A percentile compares a stretch with the other conserved stretches of the same genome.
Evolutionary conservation across 2,113 vertebrate species (phyloP).

Genomic region (Phalacrocorax pelagicus): DNA sequence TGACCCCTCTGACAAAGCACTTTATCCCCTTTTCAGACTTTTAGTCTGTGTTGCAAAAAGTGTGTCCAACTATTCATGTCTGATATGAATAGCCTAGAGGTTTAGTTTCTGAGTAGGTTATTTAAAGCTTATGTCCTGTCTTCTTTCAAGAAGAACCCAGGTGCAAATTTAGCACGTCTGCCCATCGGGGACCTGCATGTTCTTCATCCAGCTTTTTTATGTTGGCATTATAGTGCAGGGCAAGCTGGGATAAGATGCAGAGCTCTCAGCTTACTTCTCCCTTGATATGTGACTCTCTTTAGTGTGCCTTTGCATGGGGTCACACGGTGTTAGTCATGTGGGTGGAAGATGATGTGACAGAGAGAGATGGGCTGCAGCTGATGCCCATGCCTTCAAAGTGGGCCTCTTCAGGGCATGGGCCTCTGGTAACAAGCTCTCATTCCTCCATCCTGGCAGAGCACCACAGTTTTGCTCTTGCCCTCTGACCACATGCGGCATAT

Average conservation of each 20-base stretch:
- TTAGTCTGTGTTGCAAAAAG: not conserved
- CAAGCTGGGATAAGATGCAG: not conserved
- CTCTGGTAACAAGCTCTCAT: rapidly evolving
- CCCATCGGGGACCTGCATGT: not conserved
- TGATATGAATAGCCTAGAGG: slow-evolving; percentile 28
- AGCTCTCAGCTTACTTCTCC: slow-evolving; percentile 36
- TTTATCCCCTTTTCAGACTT: not conserved
- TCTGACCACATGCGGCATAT: not conserved
- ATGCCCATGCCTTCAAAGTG: not conserved
- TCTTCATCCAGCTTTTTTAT: not conserved
- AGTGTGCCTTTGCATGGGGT: not conserved
- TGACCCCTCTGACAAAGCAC: not conserved
- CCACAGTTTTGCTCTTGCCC: rapidly evolving
- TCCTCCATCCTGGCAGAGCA: not conserved
- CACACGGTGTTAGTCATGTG: not conserved
- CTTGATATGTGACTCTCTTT: not conserved
- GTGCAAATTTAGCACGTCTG: not conserved
- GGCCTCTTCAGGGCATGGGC: not conserved
- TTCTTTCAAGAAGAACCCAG: not conserved
- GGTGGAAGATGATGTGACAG: not conserved
- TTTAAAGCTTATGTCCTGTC: slow-evolving; percentile 19
- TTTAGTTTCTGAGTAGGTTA: slow-evolving; percentile 36
- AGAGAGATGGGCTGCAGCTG: not conserved
- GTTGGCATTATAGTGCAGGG: not conserved
- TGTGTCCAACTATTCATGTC: not conserved